Evolutionary conservation across 2,888 invertebrate genomes (phyloP).

Genomic region (Pristionchus mayeri): DNA sequence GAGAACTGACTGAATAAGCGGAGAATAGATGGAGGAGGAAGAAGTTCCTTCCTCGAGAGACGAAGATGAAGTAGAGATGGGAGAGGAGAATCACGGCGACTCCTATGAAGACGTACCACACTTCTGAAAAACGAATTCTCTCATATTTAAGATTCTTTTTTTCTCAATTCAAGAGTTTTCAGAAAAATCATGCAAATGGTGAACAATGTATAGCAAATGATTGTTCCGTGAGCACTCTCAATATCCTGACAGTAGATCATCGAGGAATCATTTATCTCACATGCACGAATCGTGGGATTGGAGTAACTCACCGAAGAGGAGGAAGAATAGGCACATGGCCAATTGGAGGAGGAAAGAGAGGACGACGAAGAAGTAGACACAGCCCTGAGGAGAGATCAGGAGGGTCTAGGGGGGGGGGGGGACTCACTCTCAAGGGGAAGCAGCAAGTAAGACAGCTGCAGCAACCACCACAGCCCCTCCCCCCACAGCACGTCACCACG

Average conservation of each 20-base stretch:
- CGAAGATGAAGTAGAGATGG: background rate
- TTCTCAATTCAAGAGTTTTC: too few relatives aligned
- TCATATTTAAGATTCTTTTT: background rate
- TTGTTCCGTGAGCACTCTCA: background rate
- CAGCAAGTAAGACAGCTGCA: constrained; percentile 13
- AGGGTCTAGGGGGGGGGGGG: too few relatives aligned
- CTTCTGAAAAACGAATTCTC: background rate
- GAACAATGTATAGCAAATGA: too few relatives aligned
- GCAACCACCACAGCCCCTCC: background rate
- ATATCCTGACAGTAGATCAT: too few relatives aligned
- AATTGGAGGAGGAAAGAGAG: constrained; percentile 11
- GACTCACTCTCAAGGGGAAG: constrained; percentile 19
- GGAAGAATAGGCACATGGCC: background rate
- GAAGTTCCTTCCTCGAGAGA: background rate
- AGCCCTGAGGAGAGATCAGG: background rate
- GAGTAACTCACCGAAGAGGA: background rate
- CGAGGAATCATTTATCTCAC: too few relatives aligned
- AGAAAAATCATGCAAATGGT: too few relatives aligned
- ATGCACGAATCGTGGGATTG: too few relatives aligned
- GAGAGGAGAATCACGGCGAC: background rate
- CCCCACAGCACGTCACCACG: constrained; percentile 11
- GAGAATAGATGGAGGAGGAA: constrained; percentile 2
- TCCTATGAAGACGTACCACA: background rate
- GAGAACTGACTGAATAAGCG: background rate
- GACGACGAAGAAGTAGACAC: background rate